These are phyloP conservation scores for Syngnathus scovelli DNA, from an alignment of 2,113 vertebrate species.

Conservation along the genomic window DNA sequence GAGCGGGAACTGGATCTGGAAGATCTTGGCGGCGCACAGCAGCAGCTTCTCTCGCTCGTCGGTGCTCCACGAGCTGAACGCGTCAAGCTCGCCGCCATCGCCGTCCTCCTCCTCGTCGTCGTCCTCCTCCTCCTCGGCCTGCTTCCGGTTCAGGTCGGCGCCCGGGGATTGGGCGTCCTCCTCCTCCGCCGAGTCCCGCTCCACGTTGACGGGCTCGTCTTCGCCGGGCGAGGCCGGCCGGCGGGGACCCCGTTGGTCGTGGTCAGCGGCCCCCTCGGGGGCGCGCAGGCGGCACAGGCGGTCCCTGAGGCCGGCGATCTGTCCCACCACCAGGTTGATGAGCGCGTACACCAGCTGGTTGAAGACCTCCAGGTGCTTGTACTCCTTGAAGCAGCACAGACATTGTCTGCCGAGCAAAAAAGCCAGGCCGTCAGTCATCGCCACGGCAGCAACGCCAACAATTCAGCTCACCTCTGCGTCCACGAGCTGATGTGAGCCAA, in stretches of 20 bases:
- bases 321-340: slow-evolving; percentile 95
- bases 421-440: too few relatives aligned
- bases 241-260: slow-evolving; percentile 50
- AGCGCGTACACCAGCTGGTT: slow-evolving; percentile 98
- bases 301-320: slow-evolving; percentile 78
- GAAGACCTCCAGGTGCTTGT: slow-evolving; percentile 98
- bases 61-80: slow-evolving; percentile 87
- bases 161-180: slow-evolving; percentile 74
- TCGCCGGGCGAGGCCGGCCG: slow-evolving; percentile 67
- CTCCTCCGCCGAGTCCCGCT: slow-evolving; percentile 83
- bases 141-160: slow-evolving; percentile 40
- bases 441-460: too few relatives aligned
- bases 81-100: slow-evolving; percentile 68
- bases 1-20: slow-evolving; percentile 98
- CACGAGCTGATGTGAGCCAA: slow-evolving; percentile 98
- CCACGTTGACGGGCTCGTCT: slow-evolving; percentile 86
- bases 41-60: slow-evolving; percentile 96
- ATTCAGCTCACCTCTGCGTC: slow-evolving; percentile 86
- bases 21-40: slow-evolving; percentile 97
- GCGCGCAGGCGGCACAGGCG: slow-evolving; percentile 76
- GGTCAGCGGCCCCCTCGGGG: slow-evolving; percentile 57
- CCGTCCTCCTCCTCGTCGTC: slow-evolving; percentile 65
- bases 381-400: slow-evolving; percentile 99
- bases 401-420: slow-evolving; percentile 78
- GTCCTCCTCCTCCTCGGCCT: slow-evolving; percentile 57